phyloP scores from a whole-genome alignment of 2,113 vertebrate genomes.

The Meles meles region DNA sequence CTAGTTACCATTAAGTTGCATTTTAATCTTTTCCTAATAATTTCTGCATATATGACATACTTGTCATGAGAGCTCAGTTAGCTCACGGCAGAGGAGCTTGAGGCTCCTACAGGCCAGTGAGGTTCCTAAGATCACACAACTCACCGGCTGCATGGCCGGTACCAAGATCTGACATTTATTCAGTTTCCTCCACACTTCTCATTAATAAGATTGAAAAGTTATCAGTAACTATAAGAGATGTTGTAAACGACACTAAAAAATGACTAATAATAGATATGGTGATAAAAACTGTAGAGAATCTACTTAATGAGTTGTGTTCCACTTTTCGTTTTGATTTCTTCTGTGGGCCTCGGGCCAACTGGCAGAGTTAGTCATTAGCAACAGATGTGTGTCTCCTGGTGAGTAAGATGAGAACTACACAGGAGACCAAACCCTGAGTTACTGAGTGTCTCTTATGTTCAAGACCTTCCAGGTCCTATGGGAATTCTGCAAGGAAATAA shows the following conservation, averaged over 20 bases:
- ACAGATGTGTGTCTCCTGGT: not conserved
- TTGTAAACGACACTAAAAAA: not conserved
- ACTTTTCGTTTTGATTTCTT: constrained; percentile 16
- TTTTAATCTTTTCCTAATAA: not conserved
- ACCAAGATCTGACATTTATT: not conserved
- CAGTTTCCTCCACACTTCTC: not conserved
- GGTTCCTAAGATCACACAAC: not conserved
- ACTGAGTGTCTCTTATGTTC: not conserved
- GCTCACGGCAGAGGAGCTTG: not conserved
- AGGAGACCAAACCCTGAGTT: not conserved
- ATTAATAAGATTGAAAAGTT: not conserved
- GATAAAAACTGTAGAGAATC: not conserved
- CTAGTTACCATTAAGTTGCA: not conserved
- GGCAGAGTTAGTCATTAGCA: not conserved
- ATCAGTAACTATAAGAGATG: not conserved
- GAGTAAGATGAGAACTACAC: not conserved
- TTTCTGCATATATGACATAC: not conserved
- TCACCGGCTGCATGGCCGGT: not conserved
- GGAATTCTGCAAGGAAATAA: not conserved
- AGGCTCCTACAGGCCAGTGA: not conserved
- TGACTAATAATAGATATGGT: not conserved
- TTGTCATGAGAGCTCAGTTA: not conserved
- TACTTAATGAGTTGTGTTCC: not conserved
- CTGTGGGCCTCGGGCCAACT: not conserved
- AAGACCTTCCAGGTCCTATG: not conserved